These are phyloP conservation scores for Apeltes quadracus DNA, from an alignment of 2,113 vertebrate species.

Conservation along the genomic window DNA sequence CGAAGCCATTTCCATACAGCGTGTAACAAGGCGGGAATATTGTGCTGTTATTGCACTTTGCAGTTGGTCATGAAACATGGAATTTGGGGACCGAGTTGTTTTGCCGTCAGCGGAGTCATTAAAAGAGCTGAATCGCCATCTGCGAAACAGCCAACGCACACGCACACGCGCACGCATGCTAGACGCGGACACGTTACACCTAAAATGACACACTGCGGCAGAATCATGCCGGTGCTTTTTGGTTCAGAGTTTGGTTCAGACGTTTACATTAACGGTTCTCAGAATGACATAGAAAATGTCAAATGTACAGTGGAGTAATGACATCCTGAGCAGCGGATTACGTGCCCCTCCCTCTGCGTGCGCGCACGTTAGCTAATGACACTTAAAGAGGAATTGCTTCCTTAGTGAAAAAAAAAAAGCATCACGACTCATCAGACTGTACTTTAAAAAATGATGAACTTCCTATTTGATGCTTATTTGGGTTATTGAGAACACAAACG, in stretches of 20 bases:
- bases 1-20: background rate
- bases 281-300: too few species aligned
- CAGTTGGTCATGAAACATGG: background rate
- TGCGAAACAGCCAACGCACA: background rate
- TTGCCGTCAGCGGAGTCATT: background rate
- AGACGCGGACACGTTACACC: background rate
- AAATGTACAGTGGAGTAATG: too few species aligned
- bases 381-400: background rate
- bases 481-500: background rate
- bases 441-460: background rate
- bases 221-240: background rate
- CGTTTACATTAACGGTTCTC: too few species aligned
- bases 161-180: background rate
- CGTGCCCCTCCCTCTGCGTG: too few species aligned
- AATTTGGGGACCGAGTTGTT: background rate
- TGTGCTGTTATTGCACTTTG: background rate
- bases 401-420: background rate
- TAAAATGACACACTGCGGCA: background rate
- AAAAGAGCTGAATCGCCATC: background rate
- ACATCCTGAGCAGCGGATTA: too few species aligned
- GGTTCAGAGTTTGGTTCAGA: too few species aligned
- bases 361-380: too few species aligned
- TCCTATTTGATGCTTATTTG: background rate
- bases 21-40: background rate
- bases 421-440: background rate